Conservation (phyloP, 2,113 vertebrate species). For the Neomonachus schauinslandi region DNA sequence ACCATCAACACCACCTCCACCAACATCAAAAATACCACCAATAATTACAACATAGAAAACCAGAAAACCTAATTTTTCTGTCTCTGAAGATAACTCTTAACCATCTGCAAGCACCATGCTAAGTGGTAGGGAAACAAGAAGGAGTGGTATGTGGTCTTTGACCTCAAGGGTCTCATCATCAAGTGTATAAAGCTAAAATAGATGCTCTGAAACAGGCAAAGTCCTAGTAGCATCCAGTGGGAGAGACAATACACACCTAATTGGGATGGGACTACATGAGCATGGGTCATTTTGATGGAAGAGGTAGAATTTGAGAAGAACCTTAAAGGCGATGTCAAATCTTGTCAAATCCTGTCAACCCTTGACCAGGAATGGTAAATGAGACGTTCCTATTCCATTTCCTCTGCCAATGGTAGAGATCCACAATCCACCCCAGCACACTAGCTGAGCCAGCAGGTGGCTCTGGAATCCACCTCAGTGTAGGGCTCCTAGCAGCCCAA, state of each 20-base stretch:
- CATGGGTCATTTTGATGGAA: not conserved
- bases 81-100: not conserved
- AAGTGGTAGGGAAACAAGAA: not conserved
- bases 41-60: not conserved
- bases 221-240: fast-evolving
- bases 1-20: not conserved
- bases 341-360: not conserved
- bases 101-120: not conserved
- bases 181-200: not conserved
- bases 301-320: not conserved
- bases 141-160: not conserved
- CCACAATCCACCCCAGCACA: not conserved
- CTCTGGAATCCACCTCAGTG: not conserved
- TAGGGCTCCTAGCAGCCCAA: not conserved
- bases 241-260: not conserved
- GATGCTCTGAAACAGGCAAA: fast-evolving
- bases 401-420: not conserved
- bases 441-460: not conserved
- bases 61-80: not conserved
- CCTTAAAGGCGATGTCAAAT: no score
- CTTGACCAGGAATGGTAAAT: not conserved
- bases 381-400: not conserved
- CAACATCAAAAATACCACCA: not conserved
- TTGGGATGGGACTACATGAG: not conserved
- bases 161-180: not conserved